Evolutionary conservation across 2,797 vertebrate species (phyloP).

Genomic region (Synanceia verrucosa): DNA sequence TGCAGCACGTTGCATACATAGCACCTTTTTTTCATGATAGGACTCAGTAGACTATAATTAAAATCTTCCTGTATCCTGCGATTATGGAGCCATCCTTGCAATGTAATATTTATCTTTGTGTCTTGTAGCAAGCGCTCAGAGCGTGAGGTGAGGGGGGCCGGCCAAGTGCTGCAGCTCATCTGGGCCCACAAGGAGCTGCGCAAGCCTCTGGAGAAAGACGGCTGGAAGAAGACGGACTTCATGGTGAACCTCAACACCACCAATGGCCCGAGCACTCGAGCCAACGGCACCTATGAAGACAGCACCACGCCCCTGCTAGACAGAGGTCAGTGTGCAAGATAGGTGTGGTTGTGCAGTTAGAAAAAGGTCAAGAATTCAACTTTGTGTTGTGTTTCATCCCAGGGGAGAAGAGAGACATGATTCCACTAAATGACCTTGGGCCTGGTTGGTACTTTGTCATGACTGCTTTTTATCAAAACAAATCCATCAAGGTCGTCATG

Average conservation of each 20-base stretch:
- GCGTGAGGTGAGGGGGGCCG: conserved; percentile 92
- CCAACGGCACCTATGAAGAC: conserved; percentile 91
- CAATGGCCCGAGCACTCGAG: conserved; percentile 78
- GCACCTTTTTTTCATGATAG: not conserved
- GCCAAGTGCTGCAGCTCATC: conserved; percentile 92
- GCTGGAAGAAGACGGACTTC: conserved; percentile 98
- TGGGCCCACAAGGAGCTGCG: conserved; percentile 97
- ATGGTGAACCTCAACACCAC: conserved; percentile 85
- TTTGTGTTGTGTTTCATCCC: conserved; percentile 27
- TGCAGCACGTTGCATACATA: not conserved
- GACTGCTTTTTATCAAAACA: not conserved
- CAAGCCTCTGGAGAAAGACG: conserved; percentile 94
- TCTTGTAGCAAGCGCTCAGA: conserved; percentile 90
- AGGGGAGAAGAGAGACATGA: conserved; percentile 93
- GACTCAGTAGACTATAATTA: not conserved
- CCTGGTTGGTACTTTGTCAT: conserved; percentile 81
- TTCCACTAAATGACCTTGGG: conserved; percentile 94
- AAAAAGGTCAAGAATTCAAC: not conserved
- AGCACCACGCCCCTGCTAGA: conserved; percentile 95
- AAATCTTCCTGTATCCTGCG: not conserved
- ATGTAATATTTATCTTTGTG: not conserved
- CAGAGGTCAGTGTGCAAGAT: conserved; percentile 79
- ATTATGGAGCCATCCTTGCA: no score
- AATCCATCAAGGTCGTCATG: not conserved
- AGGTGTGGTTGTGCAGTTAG: not conserved